These are phyloP conservation scores for Drosophila funebris DNA, from an alignment of 1,140 invertebrate species.

Conservation along the genomic window DNA sequence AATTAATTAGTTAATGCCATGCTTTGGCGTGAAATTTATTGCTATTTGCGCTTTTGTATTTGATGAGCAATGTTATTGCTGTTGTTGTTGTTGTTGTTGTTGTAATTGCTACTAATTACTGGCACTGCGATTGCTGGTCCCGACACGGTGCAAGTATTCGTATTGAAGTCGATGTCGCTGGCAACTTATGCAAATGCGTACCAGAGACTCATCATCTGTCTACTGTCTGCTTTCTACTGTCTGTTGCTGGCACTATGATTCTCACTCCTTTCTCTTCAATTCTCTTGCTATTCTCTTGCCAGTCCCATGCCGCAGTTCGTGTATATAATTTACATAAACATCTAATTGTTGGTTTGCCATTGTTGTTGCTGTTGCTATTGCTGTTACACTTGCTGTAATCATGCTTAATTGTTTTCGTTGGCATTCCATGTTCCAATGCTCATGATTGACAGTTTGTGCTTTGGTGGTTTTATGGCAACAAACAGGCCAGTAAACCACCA, in stretches of 20 bases:
- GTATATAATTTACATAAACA: slow-evolving; percentile 79
- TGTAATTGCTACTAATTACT: slow-evolving; percentile 76
- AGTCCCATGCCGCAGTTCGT: slow-evolving; percentile 11
- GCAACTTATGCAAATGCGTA: slow-evolving; percentile 69
- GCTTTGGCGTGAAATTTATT: slow-evolving; percentile 76
- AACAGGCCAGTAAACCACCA: slow-evolving; percentile 48
- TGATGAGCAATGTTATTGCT: slow-evolving; percentile 47
- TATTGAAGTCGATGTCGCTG: slow-evolving; percentile 3
- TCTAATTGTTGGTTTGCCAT: slow-evolving; percentile 72
- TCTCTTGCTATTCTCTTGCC: background rate
- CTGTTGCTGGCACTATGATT: slow-evolving; percentile 13
- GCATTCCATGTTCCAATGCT: slow-evolving; percentile 70
- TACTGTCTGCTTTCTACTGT: slow-evolving; percentile 14
- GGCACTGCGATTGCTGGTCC: slow-evolving; percentile 55
- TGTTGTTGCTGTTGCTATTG: slow-evolving; percentile 11
- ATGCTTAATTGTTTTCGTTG: slow-evolving; percentile 79
- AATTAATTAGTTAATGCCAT: slow-evolving; percentile 80
- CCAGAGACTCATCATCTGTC: slow-evolving; percentile 30
- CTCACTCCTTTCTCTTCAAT: slow-evolving; percentile 20
- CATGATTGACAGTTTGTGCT: slow-evolving; percentile 80
- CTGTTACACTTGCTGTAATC: slow-evolving; percentile 65
- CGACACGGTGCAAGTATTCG: slow-evolving; percentile 1
- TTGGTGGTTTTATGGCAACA: slow-evolving; percentile 58
- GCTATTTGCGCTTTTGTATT: slow-evolving; percentile 67
- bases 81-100: slow-evolving; percentile 24